Conservation (phyloP, 2,113 vertebrate genomes). For the Atlantisia rogersi region DNA sequence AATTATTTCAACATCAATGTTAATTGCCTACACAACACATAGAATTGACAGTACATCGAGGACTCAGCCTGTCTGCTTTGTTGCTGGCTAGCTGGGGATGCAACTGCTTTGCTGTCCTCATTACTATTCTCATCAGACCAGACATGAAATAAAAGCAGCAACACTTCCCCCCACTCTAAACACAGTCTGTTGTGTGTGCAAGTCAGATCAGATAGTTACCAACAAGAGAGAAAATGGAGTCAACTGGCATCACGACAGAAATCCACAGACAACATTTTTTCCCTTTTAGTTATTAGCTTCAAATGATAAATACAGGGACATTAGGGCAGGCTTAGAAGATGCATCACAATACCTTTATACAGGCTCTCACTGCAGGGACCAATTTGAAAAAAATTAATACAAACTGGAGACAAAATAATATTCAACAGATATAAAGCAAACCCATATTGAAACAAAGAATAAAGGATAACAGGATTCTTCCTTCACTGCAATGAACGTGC, state of each 20-base stretch:
- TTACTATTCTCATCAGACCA: conserved; percentile 28
- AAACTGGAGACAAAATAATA: conserved; percentile 21
- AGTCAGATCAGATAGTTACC: conserved; percentile 25
- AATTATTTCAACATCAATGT: conserved; percentile 36
- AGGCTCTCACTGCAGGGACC: not conserved
- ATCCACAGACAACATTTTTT: conserved; percentile 3
- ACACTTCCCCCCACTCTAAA: not conserved
- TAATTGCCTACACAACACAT: conserved; percentile 27
- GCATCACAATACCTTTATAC: not conserved
- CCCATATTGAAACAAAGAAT: not conserved
- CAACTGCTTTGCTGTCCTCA: not conserved
- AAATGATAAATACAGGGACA: conserved; percentile 28
- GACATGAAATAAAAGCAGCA: conserved; percentile 24
- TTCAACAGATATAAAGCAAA: not conserved
- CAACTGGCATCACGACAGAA: not conserved
- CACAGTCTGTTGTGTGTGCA: not conserved
- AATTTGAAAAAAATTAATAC: conserved; percentile 44
- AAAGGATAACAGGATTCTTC: not conserved
- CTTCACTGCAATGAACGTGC: not conserved
- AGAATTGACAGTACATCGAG: not conserved
- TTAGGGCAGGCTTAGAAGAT: conserved; percentile 44
- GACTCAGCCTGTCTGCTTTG: conserved; percentile 10
- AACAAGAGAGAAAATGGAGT: not conserved
- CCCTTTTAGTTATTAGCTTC: conserved; percentile 62
- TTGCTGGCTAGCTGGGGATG: not conserved